Percentiles rank a stretch among this genome's conserved stretches.
Conservation (phyloP, 2,113 vertebrate species). For the Rhegmatorhina hoffmannsi region DNA sequence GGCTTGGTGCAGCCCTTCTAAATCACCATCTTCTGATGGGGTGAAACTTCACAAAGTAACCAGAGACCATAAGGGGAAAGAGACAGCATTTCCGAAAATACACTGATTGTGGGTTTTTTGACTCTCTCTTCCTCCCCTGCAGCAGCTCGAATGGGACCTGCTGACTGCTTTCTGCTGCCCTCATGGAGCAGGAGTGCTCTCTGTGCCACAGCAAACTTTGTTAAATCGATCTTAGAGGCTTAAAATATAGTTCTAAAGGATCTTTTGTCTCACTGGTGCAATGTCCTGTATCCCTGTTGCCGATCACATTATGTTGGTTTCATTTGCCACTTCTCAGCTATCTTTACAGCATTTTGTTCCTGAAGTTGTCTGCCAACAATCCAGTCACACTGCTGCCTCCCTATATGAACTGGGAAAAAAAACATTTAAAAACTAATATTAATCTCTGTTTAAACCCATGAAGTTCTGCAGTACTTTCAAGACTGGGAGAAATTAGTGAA, state of each 20-base stretch:
- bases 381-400: background rate
- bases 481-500: background rate
- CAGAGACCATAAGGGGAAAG: background rate
- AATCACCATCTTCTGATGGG: background rate
- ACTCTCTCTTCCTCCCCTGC: background rate
- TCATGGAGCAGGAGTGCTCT: background rate
- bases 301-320: constrained; percentile 39
- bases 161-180: background rate
- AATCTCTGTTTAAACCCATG: background rate
- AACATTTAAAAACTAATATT: background rate
- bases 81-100: constrained; percentile 16
- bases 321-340: constrained; percentile 42
- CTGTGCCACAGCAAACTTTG: background rate
- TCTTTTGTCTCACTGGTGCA: constrained; percentile 38
- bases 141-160: background rate
- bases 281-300: constrained; percentile 43
- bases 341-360: constrained; percentile 45
- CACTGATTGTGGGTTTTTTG: background rate
- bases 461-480: background rate
- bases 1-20: background rate
- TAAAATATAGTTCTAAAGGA: constrained; percentile 55
- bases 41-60: background rate
- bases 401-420: background rate
- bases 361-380: constrained; percentile 44
- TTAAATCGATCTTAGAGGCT: constrained; percentile 42